Base-by-base conservation (phyloP, 1,140 invertebrate genomes). In the Drosophila pseudoananassae region DNA sequence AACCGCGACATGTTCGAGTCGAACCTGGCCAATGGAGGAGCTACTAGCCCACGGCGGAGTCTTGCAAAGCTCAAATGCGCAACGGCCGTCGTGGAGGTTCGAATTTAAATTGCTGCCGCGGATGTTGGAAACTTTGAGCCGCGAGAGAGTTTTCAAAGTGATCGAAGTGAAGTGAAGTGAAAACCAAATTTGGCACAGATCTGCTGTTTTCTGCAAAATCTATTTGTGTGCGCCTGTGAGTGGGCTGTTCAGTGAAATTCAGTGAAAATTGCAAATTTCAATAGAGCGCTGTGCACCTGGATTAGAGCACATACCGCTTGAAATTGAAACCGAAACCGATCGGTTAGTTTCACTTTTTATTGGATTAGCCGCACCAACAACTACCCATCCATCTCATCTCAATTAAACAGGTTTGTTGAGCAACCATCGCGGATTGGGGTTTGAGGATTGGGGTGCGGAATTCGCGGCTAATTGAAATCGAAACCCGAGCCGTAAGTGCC, bases 281-380 rank as follows among this genome's bases (percentile, higher is more conserved):
- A 43, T 43, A 50, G 69, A 50, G 29, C 56, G 23, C 58, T 47
- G 79, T 85, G 82, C 83, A 85, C 83, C 76, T 85, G 82, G 82
- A 85, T 85, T 87, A 85, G 81, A 87, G 82, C 82, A 87, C 82
- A 46, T 20, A 61, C 52, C 43, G 46, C 53, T 46, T 55, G 55
- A 43, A 43, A 54, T 40, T 31, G 55, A 51, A 61, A 29, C 23
- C 27, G 20, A 72, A 40, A 38, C 33, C 70, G 54, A 76, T 66
- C 40, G 63, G 49, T 78, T 82, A 83, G 70, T 88, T 88, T 88
- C 83, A 88, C 83, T 88, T 88, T 87, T 88, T 79, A 88, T 89
- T 76, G 83, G 84, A 88, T 88, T 88, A 88, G 65, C 82, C 51
- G 82, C 78, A 52, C 14, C 56, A 88, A 51, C 82, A 43, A 73